These are phyloP conservation scores for Plagiodera versicolora DNA, from an alignment of 2,888 invertebrate species.

Conservation along the genomic window DNA sequence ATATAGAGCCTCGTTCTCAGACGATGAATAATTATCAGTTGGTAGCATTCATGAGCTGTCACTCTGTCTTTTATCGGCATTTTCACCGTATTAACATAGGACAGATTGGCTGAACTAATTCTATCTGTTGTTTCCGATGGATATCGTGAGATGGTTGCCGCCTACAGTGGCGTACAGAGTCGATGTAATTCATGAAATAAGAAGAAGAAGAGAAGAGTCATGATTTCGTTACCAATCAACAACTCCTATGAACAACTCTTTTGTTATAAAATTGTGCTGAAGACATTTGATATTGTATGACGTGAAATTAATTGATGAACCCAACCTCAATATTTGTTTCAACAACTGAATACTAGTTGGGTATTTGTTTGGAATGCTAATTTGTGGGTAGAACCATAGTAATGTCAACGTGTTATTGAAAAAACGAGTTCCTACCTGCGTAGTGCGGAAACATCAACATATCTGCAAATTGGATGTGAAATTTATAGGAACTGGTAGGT, in stretches of 20 bases:
- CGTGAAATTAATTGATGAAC: too few species aligned
- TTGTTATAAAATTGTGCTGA: too few species aligned
- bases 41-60: constrained; percentile 23
- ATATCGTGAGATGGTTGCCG: constrained; percentile 8
- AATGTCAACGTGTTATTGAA: not conserved
- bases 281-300: too few species aligned
- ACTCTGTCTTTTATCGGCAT: constrained; percentile 27
- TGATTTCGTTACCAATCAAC: too few species aligned
- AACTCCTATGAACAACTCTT: too few species aligned
- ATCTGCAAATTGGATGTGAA: not conserved
- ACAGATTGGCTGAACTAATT: constrained; percentile 24
- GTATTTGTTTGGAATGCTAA: too few species aligned
- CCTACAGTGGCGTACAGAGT: constrained; percentile 16
- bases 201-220: not conserved
- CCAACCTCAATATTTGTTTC: too few species aligned
- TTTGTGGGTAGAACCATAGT: not conserved
- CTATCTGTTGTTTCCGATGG: constrained; percentile 15
- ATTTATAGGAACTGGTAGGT: not conserved
- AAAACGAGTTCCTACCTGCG: not conserved
- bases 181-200: constrained; percentile 5
- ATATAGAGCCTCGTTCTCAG: too few species aligned
- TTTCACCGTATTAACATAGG: constrained; percentile 22
- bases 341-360: too few species aligned
- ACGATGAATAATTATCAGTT: too few species aligned
- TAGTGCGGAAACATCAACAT: not conserved